Evolutionary conservation across 2,113 vertebrate species (phyloP).

Genomic region (Poecilia latipinna): DNA sequence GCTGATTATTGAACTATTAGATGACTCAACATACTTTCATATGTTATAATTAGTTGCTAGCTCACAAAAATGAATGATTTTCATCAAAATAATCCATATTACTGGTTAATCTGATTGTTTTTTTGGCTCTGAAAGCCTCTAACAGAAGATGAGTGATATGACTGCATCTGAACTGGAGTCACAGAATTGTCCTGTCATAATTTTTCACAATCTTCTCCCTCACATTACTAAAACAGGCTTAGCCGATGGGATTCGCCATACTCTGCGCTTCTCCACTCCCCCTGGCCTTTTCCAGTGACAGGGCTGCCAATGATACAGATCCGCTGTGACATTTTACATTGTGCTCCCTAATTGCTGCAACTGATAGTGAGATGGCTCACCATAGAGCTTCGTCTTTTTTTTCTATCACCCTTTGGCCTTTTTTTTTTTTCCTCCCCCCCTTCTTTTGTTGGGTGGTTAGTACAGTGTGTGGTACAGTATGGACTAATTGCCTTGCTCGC

Average conservation of each 20-base stretch:
- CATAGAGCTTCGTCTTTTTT: slow-evolving; percentile 65
- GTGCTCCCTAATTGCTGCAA: slow-evolving; percentile 74
- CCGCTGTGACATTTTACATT: slow-evolving; percentile 80
- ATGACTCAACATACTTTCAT: not conserved
- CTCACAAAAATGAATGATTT: slow-evolving; percentile 25
- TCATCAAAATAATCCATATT: slow-evolving; percentile 50
- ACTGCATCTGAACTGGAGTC: slow-evolving; percentile 51
- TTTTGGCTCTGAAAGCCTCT: slow-evolving; percentile 17
- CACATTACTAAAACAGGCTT: slow-evolving; percentile 50
- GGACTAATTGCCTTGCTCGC: slow-evolving; percentile 41
- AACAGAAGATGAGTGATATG: slow-evolving; percentile 38
- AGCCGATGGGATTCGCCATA: slow-evolving; percentile 62
- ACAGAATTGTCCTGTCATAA: slow-evolving; percentile 34
- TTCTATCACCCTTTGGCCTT: slow-evolving; percentile 9
- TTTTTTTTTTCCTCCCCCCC: not conserved
- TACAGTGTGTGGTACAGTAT: not conserved
- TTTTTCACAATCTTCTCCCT: slow-evolving; percentile 39
- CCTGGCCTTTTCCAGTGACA: slow-evolving; percentile 72
- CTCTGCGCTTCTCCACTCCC: slow-evolving; percentile 43
- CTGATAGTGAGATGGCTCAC: slow-evolving; percentile 68
- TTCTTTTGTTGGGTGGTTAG: slow-evolving; percentile 10
- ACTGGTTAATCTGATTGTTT: slow-evolving; percentile 54
- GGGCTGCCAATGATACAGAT: slow-evolving; percentile 76
- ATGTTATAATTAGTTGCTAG: not conserved
- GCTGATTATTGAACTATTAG: not conserved